Evolutionary conservation across 2,888 invertebrate species (phyloP), one percentile per base, ranked within the genome.

Genomic region (Steinernema carpocapsae): DNA sequence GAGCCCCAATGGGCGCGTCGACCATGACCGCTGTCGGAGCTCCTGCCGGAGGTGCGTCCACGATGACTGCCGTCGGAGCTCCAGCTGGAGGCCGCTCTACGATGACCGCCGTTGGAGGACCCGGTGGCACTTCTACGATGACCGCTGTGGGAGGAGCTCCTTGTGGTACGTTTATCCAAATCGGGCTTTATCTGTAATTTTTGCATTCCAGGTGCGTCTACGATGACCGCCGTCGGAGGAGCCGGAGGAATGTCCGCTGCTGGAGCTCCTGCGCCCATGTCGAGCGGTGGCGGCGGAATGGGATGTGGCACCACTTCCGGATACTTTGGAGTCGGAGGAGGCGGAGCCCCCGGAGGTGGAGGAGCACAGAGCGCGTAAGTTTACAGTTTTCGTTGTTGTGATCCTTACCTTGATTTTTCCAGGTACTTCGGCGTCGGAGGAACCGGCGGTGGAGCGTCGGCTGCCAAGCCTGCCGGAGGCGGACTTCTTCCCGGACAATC

Each of bases 1-100:
- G 72, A 26, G 48, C 48, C 48, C 48, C 48, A 2, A 48, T 48
- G 48, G 48, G 59, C 4, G 19, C 59, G 6, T 72, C 72, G 12
- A 72, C 72, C 3, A 72, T 72, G 72, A 72, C 72, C 22, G 72
- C 72, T 51, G 51, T 72, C n/a, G 72, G 72, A 48, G 17, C 4
- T 4, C 48, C 48, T 14, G 19, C 19, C 4, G n/a, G 3, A 10
- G 72, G 72, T 14, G 26, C 72, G 14, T 72, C 72, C 4, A 72
- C 72, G n/a, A 72, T 72, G 72, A 72, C 72, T 24, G 72, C 72
- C 19, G 72, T 72, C 24, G 72, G 72, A 37, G 37, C 32, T 3
- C 71, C 71, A n/a, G n/a, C n/a, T 26, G 70, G 26, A 26, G 43
- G 43, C 51, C 7, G n/a, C n/a, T n/a, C 59, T 26, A n/a, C 19